Conservation (phyloP, 2,888 invertebrate genomes). For the Patella caerulea region DNA sequence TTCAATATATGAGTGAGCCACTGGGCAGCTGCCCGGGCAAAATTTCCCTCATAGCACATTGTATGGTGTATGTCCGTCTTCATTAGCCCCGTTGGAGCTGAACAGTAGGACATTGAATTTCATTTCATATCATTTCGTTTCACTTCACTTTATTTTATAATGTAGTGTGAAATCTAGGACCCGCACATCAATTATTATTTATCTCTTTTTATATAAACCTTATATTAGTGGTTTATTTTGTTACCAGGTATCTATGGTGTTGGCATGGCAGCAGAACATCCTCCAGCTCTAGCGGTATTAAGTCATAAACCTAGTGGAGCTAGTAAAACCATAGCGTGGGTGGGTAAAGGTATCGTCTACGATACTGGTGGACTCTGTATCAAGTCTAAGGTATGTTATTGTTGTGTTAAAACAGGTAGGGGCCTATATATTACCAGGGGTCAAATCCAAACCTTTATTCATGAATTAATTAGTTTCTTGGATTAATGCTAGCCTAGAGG, state of each 20-base stretch:
- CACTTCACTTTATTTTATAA: conserved; percentile 13
- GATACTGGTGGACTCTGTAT: conserved; percentile 94
- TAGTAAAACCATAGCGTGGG: conserved; percentile 83
- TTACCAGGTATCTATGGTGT: conserved; percentile 82
- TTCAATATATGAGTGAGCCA: too few species aligned
- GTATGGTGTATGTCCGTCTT: too few species aligned
- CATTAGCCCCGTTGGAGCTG: too few species aligned
- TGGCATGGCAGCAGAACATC: conserved; percentile 80
- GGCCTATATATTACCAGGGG: too few species aligned
- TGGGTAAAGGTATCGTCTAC: conserved; percentile 94
- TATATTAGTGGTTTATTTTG: background rate
- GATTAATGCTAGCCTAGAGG: too few species aligned
- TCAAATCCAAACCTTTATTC: too few species aligned
- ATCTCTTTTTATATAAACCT: too few species aligned
- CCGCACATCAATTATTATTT: background rate
- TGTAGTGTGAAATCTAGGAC: background rate
- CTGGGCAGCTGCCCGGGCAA: too few species aligned
- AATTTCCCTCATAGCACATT: too few species aligned
- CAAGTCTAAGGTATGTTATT: conserved; percentile 81
- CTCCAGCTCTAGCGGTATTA: conserved; percentile 81
- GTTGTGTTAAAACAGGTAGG: too few species aligned
- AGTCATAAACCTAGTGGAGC: conserved; percentile 78
- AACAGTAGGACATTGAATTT: background rate
- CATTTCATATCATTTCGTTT: conserved; percentile 16
- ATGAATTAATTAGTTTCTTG: too few species aligned